Percentiles rank a stretch among this genome's conserved stretches.
phyloP scores from a whole-genome alignment of 2,888 invertebrate species.

The Eristalinus sepulchralis region DNA sequence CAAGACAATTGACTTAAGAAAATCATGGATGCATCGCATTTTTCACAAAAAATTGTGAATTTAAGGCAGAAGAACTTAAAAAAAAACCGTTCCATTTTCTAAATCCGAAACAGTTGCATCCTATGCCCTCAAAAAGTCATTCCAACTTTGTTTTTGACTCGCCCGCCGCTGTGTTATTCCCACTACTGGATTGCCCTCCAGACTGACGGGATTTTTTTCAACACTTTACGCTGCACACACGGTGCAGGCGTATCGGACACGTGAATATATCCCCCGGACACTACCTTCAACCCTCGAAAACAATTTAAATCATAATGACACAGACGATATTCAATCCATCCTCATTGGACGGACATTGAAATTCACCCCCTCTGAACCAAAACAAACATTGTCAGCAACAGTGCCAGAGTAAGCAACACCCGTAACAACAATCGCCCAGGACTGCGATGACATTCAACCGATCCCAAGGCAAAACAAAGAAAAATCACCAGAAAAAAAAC shows the following conservation, averaged over 20 bases:
- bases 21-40: too few species aligned
- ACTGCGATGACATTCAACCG: constrained; percentile 48
- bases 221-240: background rate
- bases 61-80: too few species aligned
- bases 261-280: background rate
- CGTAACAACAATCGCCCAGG: constrained; percentile 22
- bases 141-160: too few species aligned
- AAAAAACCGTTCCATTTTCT: too few species aligned
- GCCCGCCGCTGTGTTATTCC: too few species aligned
- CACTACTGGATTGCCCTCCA: too few species aligned
- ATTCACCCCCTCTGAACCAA: background rate
- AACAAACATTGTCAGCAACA: constrained; percentile 38
- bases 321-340: background rate
- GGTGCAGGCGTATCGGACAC: background rate
- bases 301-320: constrained; percentile 1
- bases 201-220: too few species aligned
- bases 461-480: constrained; percentile 11
- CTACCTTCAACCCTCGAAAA: background rate
- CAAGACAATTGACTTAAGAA: too few species aligned
- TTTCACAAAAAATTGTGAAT: too few species aligned
- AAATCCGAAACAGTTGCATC: too few species aligned
- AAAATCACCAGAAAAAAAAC: background rate
- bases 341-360: constrained; percentile 2
- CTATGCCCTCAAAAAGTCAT: too few species aligned
- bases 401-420: constrained; percentile 15